Percentiles rank a stretch among this genome's conserved stretches.
Evolutionary conservation across 2,888 invertebrate species (phyloP).

Genomic region (Chelonus formosanus): DNA sequence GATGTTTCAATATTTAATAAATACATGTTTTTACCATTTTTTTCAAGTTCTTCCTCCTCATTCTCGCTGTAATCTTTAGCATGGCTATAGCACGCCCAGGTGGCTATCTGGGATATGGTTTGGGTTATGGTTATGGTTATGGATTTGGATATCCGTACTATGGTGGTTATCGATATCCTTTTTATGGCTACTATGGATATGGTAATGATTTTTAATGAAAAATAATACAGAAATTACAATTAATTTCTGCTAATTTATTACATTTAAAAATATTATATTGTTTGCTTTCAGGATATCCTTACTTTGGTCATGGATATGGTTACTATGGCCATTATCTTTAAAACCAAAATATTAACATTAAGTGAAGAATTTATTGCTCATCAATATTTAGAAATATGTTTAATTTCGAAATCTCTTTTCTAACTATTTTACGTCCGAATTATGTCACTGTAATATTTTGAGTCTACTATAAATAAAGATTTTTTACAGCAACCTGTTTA

Average conservation of each 20-base stretch:
- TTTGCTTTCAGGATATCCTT: conserved; percentile 34
- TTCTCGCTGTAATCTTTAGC: conserved; percentile 49
- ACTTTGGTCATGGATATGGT: conserved; percentile 49
- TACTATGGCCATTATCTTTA: not conserved
- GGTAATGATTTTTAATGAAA: conserved; percentile 30
- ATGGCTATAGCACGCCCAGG: conserved; percentile 53
- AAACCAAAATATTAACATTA: not conserved
- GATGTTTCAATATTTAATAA: not conserved
- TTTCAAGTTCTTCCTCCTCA: conserved; percentile 47
- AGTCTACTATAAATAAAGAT: too few species aligned
- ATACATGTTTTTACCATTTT: conserved; percentile 5
- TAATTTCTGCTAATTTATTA: too few species aligned
- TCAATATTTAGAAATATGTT: too few species aligned
- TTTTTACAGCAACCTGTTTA: too few species aligned
- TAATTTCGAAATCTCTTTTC: too few species aligned
- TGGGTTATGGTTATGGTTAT: too few species aligned
- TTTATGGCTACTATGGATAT: conserved; percentile 35
- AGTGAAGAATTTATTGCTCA: too few species aligned
- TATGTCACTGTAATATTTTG: too few species aligned
- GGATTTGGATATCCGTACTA: conserved; percentile 24
- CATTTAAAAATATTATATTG: not conserved
- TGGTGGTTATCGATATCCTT: conserved; percentile 25
- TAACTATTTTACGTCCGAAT: too few species aligned
- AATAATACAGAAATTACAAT: too few species aligned
- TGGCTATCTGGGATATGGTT: conserved; percentile 5